Evolutionary conservation across 2,888 invertebrate species (phyloP), one percentile per base, ranked within the genome.

Genomic region (Eupithecia subfuscata): DNA sequence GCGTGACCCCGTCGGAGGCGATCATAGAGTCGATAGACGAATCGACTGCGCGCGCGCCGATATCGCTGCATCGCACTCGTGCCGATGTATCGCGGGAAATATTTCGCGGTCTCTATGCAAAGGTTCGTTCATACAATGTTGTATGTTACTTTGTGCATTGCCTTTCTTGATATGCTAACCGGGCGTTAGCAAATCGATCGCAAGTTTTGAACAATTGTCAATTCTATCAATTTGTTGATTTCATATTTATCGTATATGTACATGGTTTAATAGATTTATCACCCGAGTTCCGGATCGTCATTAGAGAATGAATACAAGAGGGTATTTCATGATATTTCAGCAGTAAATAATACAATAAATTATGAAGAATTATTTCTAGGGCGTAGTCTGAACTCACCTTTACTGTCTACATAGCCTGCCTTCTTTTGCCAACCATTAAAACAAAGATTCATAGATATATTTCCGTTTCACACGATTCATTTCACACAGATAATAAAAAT

Each of bases 11-110:
- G 90, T 88, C 91, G 88, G 87, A 90, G 89, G 90, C 93, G 94
- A 94, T 94, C 93, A 93, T 93, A 93, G 92, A 89, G 83, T 91
- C 92, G 94, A 94, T 94, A 94, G 93, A 92, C 92, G 93, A 94
- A 93, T 92, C 91, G 88, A 92, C 91, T 91, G 87, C 65, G 87
- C 89, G 91, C 91, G 90, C 90, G 87, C 87, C 90, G 92, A 92
- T 94, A 94, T 94, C 94, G 90, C 88, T 90, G 89, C 90, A 94
- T 94, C 94, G 92, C 89, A 89, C 92, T 93, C 93, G 93, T 92
- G 92, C 92, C 91, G 92, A 92, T 92, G 91, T 90, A 94, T 94
- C 94, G 92, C 88, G 88, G 88, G 90, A 92, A 94, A 93, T 94
- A 94, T 93, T 94, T 92, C 88, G 93, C 93, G 87, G 89, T 87